Evolutionary conservation across 2,888 invertebrate species (phyloP).

Genomic region (Cantharis rustica): DNA sequence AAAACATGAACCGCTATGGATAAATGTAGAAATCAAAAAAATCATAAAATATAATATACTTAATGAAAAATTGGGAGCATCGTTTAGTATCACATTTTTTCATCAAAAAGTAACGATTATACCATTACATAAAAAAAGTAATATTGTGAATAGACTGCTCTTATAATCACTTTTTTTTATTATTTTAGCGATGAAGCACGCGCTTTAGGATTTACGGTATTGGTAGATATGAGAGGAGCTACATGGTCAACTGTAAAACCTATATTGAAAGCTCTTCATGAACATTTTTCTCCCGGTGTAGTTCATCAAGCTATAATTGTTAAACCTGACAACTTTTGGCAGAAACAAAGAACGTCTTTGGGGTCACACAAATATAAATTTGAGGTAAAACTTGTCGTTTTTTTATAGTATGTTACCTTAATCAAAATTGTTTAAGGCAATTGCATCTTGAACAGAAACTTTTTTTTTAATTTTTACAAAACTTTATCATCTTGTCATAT

Average conservation of each 20-base stretch:
- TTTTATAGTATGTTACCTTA: neutral
- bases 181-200: constrained; percentile 80
- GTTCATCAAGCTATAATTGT: constrained; percentile 96
- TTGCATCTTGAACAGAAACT: neutral
- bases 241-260: constrained; percentile 98
- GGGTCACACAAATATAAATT: constrained; percentile 99
- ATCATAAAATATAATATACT: neutral
- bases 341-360: constrained; percentile 96
- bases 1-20: too few species aligned
- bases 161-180: neutral
- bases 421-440: neutral
- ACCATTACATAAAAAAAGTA: neutral
- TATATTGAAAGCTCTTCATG: constrained; percentile 94
- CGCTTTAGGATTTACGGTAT: constrained; percentile 90
- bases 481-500: neutral
- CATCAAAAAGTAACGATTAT: neutral
- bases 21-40: neutral
- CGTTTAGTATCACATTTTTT: neutral
- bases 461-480: too few species aligned
- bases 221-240: constrained; percentile 97
- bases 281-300: constrained; percentile 88
- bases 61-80: neutral
- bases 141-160: neutral
- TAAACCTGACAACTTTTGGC: constrained; percentile 99
- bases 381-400: constrained; percentile 72